Evolutionary conservation across 1,140 invertebrate species (phyloP), one percentile per base, ranked within the genome.

Genomic region (Episyrphus balteatus): DNA sequence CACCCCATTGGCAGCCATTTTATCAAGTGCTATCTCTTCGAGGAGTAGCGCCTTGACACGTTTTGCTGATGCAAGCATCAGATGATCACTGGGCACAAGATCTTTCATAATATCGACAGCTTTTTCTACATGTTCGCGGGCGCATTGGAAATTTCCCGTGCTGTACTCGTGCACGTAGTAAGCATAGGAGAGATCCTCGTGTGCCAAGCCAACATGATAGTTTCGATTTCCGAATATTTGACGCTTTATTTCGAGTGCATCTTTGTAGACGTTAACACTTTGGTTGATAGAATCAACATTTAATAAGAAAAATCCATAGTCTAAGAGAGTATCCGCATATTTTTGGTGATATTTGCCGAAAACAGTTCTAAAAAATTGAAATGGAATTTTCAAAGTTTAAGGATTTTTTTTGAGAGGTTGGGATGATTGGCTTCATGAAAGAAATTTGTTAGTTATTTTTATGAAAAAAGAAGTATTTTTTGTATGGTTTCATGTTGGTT

Each of bases 141-240:
- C 88, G 68, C 80, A 75, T 52, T 75, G 74, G 68, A 94, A 95
- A 51, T 82, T 79, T 6, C 90, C 89, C 11, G 86, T 83, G 61
- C 81, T 90, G 66, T 96, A 95, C 71, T 94, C 89, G 40, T 85
- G 78, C 10, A 94, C 89, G 66, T 94, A 95, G 14, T 87, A 79
- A 30, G 88, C 88, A 72, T 94, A 95, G 1, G 89, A 88, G 12
- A 94, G 71, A 71, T 94, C 90, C 72, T 93, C 90, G 67, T 90
- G 82, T 21, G 84, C 85, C 21, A 86, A 78, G 2, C 90, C 91
- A 45, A 93, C 83, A 61, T 86, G 81, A 46, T 94, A 78, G 72
- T 91, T 93, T 60, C 80, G 79, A 54, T 80, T 80, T 11, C 87
- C 85, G 73, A 92, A 94, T 58, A 92, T 80, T 47, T 71, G 66